Evolutionary conservation across 2,888 invertebrate species (phyloP), one percentile per base, ranked within the genome.

Genomic region (Eupithecia insigniata): DNA sequence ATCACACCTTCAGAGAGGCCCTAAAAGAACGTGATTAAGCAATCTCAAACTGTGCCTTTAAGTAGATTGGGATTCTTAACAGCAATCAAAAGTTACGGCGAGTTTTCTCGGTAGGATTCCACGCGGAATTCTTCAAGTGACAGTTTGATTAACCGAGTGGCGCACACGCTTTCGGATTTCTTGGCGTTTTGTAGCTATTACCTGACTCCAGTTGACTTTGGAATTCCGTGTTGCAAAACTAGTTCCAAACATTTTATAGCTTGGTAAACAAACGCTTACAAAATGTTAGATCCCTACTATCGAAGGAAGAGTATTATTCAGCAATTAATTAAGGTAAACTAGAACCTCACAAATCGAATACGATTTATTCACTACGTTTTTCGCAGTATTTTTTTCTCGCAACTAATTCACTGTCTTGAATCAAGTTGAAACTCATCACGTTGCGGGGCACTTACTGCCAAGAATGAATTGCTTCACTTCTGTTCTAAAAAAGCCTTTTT

Each of bases 61-160:
- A 90, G 90, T 89, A 90, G 88, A 86, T 90, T 88, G 87, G 87
- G 86, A 90, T 89, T 87, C 89, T 90, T 87, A 83, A 85, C 87
- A 88, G 91, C 92, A 93, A 93, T 93, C 93, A 93, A 92, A 93
- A 93, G 92, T 93, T 93, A 88, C 86, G 86, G 86, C 80, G 91
- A 92, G 91, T 92, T 92, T 92, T 91, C 92, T 90, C 87, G 87
- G 87, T 86, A 89, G 92, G 91, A 92, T 92, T 93, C 89, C 90
- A 88, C 92, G 88, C 87, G 91, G 92, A 92, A 94, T 94, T 94
- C 94, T 93, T 93, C 87, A 89, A 92, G 92, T 93, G 94, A 94
- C 94, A 94, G 93, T 94, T 94, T 94, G 93, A 94, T 94, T 94
- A 94, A 93, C 93, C 89, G 93, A 90, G 88, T 87, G 89, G 90